Percentiles rank a stretch among this genome's conserved stretches.
These are phyloP conservation scores for Pseudonaja textilis DNA, from an alignment of 2,113 vertebrate species.

Conservation along the genomic window DNA sequence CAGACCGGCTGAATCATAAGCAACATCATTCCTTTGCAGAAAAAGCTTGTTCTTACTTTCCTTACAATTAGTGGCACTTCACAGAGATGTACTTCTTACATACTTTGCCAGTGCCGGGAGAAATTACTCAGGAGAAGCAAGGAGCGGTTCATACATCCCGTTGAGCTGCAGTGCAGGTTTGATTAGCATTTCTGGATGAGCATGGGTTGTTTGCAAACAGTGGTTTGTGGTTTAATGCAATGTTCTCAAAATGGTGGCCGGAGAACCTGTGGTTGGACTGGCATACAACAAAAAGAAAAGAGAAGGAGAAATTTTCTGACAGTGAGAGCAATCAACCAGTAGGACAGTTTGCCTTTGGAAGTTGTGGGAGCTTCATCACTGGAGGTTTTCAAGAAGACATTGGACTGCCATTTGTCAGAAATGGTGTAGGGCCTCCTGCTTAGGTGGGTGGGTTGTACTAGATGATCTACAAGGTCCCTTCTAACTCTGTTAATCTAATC, in stretches of 20 bases:
- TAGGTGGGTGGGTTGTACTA: too few species aligned
- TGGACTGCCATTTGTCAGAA: too few species aligned
- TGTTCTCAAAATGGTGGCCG: background rate
- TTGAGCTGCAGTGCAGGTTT: background rate
- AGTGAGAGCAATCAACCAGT: too few species aligned
- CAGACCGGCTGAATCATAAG: slow-evolving; percentile 46
- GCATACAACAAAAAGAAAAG: background rate
- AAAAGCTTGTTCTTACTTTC: slow-evolving; percentile 43
- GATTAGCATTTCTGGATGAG: background rate
- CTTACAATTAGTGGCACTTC: slow-evolving; percentile 48
- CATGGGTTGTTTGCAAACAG: background rate
- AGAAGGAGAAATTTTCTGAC: background rate
- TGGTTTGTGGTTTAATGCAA: background rate
- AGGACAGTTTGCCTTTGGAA: too few species aligned
- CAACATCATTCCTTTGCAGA: slow-evolving; percentile 42
- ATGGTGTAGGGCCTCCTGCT: too few species aligned
- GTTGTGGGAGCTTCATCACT: too few species aligned
- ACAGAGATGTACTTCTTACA: background rate
- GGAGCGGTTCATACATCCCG: background rate
- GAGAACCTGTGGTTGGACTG: background rate
- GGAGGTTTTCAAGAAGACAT: too few species aligned
- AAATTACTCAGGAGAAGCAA: background rate
- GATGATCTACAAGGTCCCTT: too few species aligned
- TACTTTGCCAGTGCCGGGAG: background rate
- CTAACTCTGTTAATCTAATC: too few species aligned